These are phyloP conservation scores for Muntiacus reevesi DNA, from an alignment of 2,113 vertebrate species.

Conservation along the genomic window DNA sequence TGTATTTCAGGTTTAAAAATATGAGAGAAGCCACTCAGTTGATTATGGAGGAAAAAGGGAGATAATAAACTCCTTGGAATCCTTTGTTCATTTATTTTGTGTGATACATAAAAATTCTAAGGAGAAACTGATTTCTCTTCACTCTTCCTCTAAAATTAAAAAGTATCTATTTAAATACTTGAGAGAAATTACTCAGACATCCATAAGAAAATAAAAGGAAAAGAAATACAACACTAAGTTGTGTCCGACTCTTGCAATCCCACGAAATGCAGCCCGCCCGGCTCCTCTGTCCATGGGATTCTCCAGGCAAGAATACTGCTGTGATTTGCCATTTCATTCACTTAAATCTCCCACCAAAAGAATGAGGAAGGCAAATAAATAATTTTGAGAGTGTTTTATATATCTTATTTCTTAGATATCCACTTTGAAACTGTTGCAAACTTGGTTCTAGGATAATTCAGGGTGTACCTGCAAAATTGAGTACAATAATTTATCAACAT, in stretches of 20 bases:
- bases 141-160: not conserved
- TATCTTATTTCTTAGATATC: not conserved
- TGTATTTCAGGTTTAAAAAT: not conserved
- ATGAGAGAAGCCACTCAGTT: not conserved
- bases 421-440: not conserved
- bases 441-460: not conserved
- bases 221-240: not conserved
- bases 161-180: not conserved
- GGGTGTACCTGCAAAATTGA: not conserved
- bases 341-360: not conserved
- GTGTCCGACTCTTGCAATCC: not conserved
- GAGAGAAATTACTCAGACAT: not conserved
- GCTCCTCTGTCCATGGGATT: not conserved
- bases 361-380: not conserved
- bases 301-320: not conserved
- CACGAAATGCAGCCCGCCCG: fast-evolving
- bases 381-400: not conserved
- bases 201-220: not conserved
- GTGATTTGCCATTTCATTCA: not conserved
- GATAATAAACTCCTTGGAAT: not conserved
- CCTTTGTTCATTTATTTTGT: not conserved
- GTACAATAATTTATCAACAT: not conserved
- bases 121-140: not conserved
- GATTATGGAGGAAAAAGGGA: not conserved
- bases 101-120: not conserved